Evolutionary conservation across 1,140 invertebrate genomes (phyloP), one percentile per base, ranked within the genome.

Genomic region (Drosophila ficusphila): DNA sequence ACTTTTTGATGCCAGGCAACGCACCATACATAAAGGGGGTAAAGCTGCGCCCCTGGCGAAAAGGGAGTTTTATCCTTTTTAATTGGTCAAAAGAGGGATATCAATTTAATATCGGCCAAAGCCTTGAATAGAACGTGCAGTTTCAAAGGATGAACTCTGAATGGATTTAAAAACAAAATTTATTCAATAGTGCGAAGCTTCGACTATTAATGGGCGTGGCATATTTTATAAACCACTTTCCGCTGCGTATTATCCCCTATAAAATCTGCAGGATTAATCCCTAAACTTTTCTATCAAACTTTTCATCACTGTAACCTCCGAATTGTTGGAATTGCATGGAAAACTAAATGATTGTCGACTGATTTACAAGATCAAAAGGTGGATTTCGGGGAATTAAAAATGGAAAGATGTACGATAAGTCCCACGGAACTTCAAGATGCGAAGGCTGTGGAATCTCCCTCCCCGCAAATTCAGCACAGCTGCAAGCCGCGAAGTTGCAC

Each of bases 391-490:
- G 21, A 25, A 44, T 14, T 44, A 0, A 44, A 23, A 44, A 44
- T 27, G 8, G 12, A 12, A 25, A 25, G 19, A 5, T 23, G 19
- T 42, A 14, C 3, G n/a, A 14, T n/a, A 6, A 27, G 27, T 27
- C 12, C 12, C 23, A 9, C 6, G 21, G 7, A 46, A 14, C 21
- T 46, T 16, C 5, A 27, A 14, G 42, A 46, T 12, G 12, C 14
- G 1, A 27, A 19, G 34, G 11, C 46, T 16, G 12, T 1, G 18
- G 9, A 14, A 34, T 25, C 19, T 8, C 12, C 21, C 12, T 53
- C 14, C 31, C 21, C 4, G 36, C 19, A n/a, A 21, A 27, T 27
- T 19, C 53, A 2, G 56, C 58, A 42, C 61, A 65, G 61, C 62
- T 65, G 62, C 47, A 18, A 29, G 39, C 27, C 38, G 9, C 36